Evolutionary conservation across 2,797 vertebrate genomes (phyloP).

Genomic region (Halcyon badia): DNA sequence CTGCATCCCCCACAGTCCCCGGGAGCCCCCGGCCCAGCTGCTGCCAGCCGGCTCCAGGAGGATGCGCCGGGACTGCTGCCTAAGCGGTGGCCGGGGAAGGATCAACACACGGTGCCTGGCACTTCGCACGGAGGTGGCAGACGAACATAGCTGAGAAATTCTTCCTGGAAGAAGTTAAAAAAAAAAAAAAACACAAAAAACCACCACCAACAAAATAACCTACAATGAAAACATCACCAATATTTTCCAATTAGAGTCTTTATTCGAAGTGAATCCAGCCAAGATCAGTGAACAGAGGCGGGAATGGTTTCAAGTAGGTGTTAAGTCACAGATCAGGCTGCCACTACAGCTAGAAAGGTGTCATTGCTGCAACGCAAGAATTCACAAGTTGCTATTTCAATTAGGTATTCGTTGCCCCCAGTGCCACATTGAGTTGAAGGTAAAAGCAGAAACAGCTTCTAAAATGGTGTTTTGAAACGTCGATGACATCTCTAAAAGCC

Average conservation of each 20-base stretch:
- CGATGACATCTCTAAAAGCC: not conserved
- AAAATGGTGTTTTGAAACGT: not conserved
- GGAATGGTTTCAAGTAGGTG: not conserved
- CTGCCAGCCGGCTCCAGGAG: slow-evolving; percentile 15
- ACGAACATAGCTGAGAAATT: not conserved
- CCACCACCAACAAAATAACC: not conserved
- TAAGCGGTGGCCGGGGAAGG: not conserved
- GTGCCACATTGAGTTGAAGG: not conserved
- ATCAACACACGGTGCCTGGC: not conserved
- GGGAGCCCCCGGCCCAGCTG: not conserved
- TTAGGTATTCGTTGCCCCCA: not conserved
- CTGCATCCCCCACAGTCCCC: slow-evolving; percentile 9
- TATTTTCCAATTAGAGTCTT: not conserved
- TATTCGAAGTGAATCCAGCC: not conserved
- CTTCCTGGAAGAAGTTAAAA: not conserved
- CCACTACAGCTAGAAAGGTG: not conserved
- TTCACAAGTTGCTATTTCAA: not conserved
- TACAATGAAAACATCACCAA: accelerated
- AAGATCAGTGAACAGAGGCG: not conserved
- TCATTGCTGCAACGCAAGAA: not conserved
- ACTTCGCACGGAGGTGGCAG: not conserved
- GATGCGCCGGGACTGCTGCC: slow-evolving; percentile 41
- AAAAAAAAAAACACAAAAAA: not conserved
- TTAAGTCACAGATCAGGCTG: not conserved
- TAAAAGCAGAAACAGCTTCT: not conserved